These are phyloP conservation scores for Mimachlamys varia DNA, from an alignment of 2,888 invertebrate species.

Conservation along the genomic window DNA sequence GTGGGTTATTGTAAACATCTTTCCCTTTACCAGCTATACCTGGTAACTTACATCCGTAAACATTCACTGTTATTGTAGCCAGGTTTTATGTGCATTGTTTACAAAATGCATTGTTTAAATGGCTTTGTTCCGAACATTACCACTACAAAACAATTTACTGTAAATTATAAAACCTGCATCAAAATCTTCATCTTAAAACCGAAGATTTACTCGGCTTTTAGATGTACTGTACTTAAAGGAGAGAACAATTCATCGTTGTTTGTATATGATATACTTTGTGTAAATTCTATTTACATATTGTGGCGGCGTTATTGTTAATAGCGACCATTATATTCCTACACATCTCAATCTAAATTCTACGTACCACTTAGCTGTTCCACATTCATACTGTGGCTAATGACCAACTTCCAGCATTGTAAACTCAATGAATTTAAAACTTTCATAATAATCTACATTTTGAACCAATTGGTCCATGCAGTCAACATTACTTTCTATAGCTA, in stretches of 20 bases:
- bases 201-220: neutral
- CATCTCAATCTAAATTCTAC: too few relatives aligned
- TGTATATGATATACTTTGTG: neutral
- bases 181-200: neutral
- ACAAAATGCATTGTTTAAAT: neutral
- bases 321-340: neutral
- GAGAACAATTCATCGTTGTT: neutral
- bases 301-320: neutral
- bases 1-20: too few relatives aligned
- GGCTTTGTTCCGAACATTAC: neutral
- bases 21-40: too few relatives aligned
- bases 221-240: neutral
- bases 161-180: neutral
- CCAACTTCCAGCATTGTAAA: too few relatives aligned
- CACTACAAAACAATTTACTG: neutral
- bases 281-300: neutral
- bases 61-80: too few relatives aligned
- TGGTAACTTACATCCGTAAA: too few relatives aligned
- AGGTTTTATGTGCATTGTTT: neutral
- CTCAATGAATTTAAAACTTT: too few relatives aligned
- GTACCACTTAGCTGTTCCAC: too few relatives aligned
- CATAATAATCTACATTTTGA: too few relatives aligned
- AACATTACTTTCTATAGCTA: too few relatives aligned
- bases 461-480: too few relatives aligned
- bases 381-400: too few relatives aligned